Percentiles rank a stretch among this genome's conserved stretches.
Conservation (phyloP, 2,113 vertebrate species). For the Prionailurus viverrinus region DNA sequence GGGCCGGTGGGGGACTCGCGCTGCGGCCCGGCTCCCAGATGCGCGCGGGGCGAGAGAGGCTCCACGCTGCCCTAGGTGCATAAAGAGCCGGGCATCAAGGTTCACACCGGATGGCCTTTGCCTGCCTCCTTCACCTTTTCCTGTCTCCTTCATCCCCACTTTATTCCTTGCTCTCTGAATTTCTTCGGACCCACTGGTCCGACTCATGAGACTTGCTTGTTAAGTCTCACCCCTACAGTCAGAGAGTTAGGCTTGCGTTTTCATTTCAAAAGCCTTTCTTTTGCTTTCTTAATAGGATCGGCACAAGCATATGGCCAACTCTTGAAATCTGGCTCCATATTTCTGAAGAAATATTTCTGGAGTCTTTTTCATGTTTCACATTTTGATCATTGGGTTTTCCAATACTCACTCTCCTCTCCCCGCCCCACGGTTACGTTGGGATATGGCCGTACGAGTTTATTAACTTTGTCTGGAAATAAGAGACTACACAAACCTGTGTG, state of each 20-base stretch:
- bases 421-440: neutral
- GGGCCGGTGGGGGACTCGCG: neutral
- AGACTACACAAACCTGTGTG: neutral
- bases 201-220: conserved; percentile 37
- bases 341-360: neutral
- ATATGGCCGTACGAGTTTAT: neutral
- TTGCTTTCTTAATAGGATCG: neutral
- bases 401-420: neutral
- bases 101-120: conserved; percentile 15
- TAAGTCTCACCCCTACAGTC: neutral
- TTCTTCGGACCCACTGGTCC: neutral
- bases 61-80: conserved; percentile 41
- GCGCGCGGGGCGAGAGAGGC: neutral
- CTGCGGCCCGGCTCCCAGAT: neutral
- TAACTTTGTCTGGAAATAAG: conserved; percentile 29
- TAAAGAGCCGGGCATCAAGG: conserved; percentile 51
- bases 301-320: neutral
- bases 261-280: conserved; percentile 23
- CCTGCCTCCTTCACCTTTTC: conserved; percentile 11
- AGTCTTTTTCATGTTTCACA: neutral
- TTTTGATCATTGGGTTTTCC: neutral
- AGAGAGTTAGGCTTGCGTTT: conserved; percentile 43
- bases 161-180: neutral
- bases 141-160: neutral
- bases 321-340: neutral